Percentiles rank a stretch among this genome's conserved stretches.
phyloP scores from a whole-genome alignment of 2,888 invertebrate species.

The Ephialtes manifestator region DNA sequence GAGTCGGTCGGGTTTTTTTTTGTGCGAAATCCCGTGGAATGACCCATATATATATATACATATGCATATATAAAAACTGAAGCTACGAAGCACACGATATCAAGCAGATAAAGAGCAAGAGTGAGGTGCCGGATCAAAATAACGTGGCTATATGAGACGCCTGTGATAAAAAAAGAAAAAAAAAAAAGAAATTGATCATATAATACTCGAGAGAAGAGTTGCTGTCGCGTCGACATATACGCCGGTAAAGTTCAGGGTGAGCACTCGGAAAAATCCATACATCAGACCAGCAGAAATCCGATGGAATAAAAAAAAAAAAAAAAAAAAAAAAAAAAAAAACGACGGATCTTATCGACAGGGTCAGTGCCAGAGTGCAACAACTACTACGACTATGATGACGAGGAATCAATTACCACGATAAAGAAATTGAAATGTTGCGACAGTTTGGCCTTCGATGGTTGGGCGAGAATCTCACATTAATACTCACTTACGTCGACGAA shows the following conservation, averaged over 20 bases:
- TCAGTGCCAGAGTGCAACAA: conserved; percentile 38
- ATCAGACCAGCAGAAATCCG: conserved; percentile 17
- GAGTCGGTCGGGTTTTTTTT: too few relatives aligned
- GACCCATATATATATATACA: conserved; percentile 7
- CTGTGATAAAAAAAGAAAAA: conserved; percentile 14
- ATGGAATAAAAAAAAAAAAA: too few relatives aligned
- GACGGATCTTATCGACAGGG: conserved; percentile 49
- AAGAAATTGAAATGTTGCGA: conserved; percentile 68
- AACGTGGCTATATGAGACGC: conserved; percentile 48
- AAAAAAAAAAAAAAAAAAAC: too few relatives aligned
- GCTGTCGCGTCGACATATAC: not conserved
- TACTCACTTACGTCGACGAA: conserved; percentile 15
- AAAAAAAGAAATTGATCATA: conserved; percentile 17
- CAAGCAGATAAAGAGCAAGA: conserved; percentile 44
- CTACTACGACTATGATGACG: conserved; percentile 11
- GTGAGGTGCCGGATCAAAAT: conserved; percentile 59
- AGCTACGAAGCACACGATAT: conserved; percentile 39
- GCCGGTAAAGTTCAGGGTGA: conserved; percentile 56
- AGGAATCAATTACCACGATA: conserved; percentile 68
- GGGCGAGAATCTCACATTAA: conserved; percentile 18
- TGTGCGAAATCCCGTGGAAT: too few relatives aligned
- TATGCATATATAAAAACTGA: not conserved
- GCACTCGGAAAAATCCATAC: conserved; percentile 25
- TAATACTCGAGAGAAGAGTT: not conserved
- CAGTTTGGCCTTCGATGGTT: conserved; percentile 59